Evolutionary conservation across 2,888 invertebrate genomes (phyloP).

Genomic region (Brachyptera putata): DNA sequence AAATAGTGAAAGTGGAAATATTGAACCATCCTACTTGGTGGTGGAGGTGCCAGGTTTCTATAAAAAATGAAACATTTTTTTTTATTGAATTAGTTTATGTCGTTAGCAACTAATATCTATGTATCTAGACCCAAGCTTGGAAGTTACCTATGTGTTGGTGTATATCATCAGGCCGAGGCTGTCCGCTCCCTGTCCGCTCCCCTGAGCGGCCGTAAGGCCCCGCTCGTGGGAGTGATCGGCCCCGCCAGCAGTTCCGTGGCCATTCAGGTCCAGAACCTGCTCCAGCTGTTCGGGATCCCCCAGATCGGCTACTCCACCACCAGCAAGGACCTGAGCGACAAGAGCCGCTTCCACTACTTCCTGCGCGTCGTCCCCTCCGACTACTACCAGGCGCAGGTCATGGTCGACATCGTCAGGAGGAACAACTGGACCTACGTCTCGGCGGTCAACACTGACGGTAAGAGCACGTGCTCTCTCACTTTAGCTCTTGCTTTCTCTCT

Average conservation of each 20-base stretch:
- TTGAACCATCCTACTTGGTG: too few relatives aligned
- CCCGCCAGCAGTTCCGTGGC: conserved; percentile 71
- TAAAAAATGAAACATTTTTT: too few relatives aligned
- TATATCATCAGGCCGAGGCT: not conserved
- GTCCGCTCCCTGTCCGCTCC: not conserved
- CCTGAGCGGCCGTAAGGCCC: conserved; percentile 39
- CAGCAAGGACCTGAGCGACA: conserved; percentile 68
- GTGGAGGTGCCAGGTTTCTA: too few relatives aligned
- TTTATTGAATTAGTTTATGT: too few relatives aligned
- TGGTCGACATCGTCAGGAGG: conserved; percentile 61
- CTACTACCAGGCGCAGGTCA: conserved; percentile 68
- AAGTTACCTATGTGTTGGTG: too few relatives aligned
- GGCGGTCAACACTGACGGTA: conserved; percentile 71
- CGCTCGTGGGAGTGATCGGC: conserved; percentile 66
- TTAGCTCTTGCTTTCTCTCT: too few relatives aligned
- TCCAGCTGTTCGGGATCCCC: conserved; percentile 61
- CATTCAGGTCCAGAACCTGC: conserved; percentile 66
- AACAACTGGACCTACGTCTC: conserved; percentile 78
- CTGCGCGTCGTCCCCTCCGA: conserved; percentile 75
- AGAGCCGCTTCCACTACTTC: conserved; percentile 70
- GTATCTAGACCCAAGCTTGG: too few relatives aligned
- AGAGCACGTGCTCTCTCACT: conserved; percentile 35
- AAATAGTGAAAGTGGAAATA: too few relatives aligned
- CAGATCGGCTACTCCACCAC: conserved; percentile 77
- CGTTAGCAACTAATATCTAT: too few relatives aligned